A percentile compares a stretch with the other conserved stretches of the same genome.
These are phyloP conservation scores for Cygnus olor DNA, from an alignment of 2,797 vertebrate species.

Conservation along the genomic window DNA sequence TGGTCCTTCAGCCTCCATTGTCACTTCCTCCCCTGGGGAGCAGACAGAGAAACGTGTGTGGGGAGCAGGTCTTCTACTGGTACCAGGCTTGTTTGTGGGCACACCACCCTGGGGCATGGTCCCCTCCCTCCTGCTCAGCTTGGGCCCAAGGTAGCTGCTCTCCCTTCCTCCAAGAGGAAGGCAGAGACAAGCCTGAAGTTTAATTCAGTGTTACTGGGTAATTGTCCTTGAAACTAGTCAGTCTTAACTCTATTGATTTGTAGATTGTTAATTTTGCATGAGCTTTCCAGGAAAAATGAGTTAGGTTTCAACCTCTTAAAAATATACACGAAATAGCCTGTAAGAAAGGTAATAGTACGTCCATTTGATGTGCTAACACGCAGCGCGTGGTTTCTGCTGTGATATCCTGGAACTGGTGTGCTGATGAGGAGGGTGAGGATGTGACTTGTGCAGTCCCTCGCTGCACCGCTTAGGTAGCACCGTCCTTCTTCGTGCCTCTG, in stretches of 20 bases:
- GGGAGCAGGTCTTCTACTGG: background rate
- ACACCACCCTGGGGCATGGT: rapidly evolving
- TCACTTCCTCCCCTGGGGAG: background rate
- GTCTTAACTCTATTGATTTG: background rate
- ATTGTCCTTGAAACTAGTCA: background rate
- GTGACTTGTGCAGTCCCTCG: no score
- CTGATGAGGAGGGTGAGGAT: background rate
- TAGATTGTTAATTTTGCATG: background rate
- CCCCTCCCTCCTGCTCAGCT: background rate
- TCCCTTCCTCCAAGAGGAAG: background rate
- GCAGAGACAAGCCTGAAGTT: no score
- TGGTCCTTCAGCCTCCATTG: background rate
- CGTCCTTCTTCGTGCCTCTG: no score
- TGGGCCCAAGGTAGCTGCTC: background rate
- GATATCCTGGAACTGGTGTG: background rate
- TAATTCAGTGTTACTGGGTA: background rate
- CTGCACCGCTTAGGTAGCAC: no score
- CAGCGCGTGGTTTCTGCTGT: background rate
- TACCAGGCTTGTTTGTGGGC: background rate
- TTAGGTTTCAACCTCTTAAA: background rate
- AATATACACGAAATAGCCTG: background rate
- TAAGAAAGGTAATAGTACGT: background rate
- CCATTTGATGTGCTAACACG: background rate
- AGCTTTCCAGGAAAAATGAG: background rate
- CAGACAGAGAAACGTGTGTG: background rate